Percentiles rank a stretch among this genome's conserved stretches.
Conservation (phyloP, 2,113 vertebrate species). For the Galeopterus variegatus region DNA sequence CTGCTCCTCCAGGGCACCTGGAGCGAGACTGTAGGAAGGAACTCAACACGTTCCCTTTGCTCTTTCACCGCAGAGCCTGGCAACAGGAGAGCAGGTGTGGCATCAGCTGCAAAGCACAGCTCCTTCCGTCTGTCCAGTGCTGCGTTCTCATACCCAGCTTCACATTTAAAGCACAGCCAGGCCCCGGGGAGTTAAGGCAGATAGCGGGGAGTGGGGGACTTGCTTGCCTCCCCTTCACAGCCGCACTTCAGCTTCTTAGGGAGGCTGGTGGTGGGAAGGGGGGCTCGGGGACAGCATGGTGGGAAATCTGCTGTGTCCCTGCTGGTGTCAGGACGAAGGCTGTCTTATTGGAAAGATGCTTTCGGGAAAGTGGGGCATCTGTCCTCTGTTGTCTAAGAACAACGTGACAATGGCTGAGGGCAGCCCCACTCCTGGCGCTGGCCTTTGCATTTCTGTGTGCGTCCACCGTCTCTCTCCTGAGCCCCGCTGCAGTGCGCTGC, state of each 20-base stretch:
- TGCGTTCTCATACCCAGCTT: not conserved
- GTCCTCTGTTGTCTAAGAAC: not conserved
- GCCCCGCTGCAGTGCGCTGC: not conserved
- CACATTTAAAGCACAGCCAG: no score
- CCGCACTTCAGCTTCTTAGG: not conserved
- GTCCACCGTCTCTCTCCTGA: not conserved
- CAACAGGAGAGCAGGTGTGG: not conserved
- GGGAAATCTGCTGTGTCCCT: not conserved
- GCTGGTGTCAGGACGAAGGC: not conserved
- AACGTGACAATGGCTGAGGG: not conserved
- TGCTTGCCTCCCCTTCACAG: not conserved
- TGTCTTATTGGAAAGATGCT: not conserved
- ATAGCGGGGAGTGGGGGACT: not conserved
- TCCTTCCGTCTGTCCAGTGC: not conserved
- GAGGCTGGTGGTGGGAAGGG: not conserved
- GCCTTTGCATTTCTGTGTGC: not conserved
- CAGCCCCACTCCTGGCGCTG: rapidly evolving
- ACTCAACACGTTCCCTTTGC: not conserved
- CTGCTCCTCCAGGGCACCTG: not conserved
- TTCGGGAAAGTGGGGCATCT: not conserved
- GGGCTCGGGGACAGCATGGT: not conserved
- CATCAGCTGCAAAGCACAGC: rapidly evolving
- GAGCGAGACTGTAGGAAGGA: not conserved
- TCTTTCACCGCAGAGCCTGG: not conserved
- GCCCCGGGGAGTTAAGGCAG: not conserved